These are phyloP conservation scores for Novumbra hubbsi DNA, from an alignment of 2,797 vertebrate genomes.

Conservation along the genomic window DNA sequence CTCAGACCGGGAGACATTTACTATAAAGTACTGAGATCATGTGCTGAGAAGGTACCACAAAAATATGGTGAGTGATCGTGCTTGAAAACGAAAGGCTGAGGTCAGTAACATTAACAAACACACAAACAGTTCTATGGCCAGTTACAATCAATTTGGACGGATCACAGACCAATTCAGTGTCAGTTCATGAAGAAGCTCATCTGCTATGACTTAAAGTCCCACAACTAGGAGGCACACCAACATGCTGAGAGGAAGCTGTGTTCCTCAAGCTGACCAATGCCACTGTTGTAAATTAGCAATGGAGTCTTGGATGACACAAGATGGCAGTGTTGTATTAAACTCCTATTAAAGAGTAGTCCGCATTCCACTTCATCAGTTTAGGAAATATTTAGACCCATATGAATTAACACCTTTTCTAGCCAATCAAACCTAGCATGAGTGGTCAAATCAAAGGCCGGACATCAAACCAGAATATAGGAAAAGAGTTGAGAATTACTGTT, in stretches of 20 bases:
- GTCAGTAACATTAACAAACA: constrained; percentile 16
- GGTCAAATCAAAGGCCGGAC: too few species aligned
- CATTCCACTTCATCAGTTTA: background rate
- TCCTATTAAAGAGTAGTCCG: background rate
- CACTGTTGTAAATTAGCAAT: background rate
- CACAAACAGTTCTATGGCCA: background rate
- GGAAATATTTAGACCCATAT: background rate
- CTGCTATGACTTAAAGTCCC: constrained; percentile 7
- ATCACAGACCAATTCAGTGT: constrained; percentile 25
- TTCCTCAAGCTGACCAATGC: background rate
- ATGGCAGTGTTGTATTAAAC: constrained; percentile 26
- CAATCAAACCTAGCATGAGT: too few species aligned
- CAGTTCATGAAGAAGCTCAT: constrained; percentile 32
- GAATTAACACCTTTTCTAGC: background rate
- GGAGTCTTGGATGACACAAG: constrained; percentile 24
- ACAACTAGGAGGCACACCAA: background rate
- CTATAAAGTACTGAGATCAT: background rate
- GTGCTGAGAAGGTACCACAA: background rate
- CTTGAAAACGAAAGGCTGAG: background rate
- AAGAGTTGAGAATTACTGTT: too few species aligned
- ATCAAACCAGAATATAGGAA: too few species aligned
- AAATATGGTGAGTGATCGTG: background rate
- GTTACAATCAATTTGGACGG: background rate
- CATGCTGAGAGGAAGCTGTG: background rate
- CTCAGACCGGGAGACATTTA: background rate